These are phyloP conservation scores for Psephotus haematonotus DNA, from an alignment of 2,113 vertebrate species.

Conservation along the genomic window DNA sequence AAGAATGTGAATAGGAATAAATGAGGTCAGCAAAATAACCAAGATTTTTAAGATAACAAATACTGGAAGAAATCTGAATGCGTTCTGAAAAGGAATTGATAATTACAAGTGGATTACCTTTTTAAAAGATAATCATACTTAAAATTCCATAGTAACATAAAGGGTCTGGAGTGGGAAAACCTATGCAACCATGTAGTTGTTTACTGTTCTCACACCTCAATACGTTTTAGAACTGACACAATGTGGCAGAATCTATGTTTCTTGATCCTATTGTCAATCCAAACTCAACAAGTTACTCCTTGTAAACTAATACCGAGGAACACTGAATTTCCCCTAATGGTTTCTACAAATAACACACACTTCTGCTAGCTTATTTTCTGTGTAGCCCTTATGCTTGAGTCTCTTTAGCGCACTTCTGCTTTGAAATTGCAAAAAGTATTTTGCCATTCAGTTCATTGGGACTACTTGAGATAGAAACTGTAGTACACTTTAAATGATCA, in stretches of 20 bases:
- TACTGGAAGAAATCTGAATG: neutral
- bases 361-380: neutral
- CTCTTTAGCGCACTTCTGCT: neutral
- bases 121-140: neutral
- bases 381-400: neutral
- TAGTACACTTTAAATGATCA: neutral
- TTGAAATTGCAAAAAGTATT: neutral
- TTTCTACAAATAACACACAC: neutral
- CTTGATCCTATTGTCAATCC: neutral
- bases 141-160: neutral
- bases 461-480: neutral
- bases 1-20: neutral
- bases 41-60: neutral
- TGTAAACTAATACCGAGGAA: neutral
- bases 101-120: neutral
- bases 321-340: neutral
- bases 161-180: neutral
- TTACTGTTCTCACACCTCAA: neutral
- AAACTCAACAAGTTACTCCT: neutral
- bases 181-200: neutral
- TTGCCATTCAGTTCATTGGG: neutral
- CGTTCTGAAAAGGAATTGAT: neutral
- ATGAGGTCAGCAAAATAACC: neutral
- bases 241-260: neutral
- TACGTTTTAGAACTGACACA: neutral